A percentile compares a stretch with the other conserved stretches of the same genome.
phyloP scores from a whole-genome alignment of 1,140 invertebrate genomes.

The Chironomus striatipennis region DNA sequence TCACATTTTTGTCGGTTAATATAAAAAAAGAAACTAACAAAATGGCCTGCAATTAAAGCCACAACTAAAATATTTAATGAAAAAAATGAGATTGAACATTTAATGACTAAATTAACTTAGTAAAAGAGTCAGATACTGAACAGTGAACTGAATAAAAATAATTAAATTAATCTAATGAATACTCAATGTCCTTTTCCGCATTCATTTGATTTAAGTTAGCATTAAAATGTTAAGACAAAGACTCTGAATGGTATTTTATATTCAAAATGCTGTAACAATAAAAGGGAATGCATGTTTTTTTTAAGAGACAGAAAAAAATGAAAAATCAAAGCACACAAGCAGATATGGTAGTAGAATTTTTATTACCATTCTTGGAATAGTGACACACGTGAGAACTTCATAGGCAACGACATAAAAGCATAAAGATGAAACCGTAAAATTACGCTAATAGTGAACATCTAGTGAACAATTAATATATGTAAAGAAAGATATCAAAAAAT shows the following conservation, averaged over 20 bases:
- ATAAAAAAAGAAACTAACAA: no score
- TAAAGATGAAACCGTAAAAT: constrained; percentile 13
- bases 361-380: constrained; percentile 6
- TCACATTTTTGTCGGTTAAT: no score
- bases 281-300: background rate
- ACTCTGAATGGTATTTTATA: background rate
- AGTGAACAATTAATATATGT: background rate
- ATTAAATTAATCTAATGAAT: background rate
- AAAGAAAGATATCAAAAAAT: no score
- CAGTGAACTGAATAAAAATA: background rate
- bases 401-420: background rate
- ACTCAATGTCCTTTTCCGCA: constrained; percentile 6
- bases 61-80: background rate
- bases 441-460: background rate
- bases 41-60: no score
- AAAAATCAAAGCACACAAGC: background rate
- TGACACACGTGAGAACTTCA: constrained; percentile 11
- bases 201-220: background rate
- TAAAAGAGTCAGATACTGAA: background rate
- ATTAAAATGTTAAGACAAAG: background rate
- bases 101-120: constrained; percentile 2
- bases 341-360: background rate
- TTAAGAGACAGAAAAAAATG: background rate
- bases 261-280: background rate
- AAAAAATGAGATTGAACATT: constrained; percentile 1